Percentiles rank a stretch among this genome's conserved stretches.
phyloP scores from a whole-genome alignment of 2,113 vertebrate species.

The Gadus macrocephalus region DNA sequence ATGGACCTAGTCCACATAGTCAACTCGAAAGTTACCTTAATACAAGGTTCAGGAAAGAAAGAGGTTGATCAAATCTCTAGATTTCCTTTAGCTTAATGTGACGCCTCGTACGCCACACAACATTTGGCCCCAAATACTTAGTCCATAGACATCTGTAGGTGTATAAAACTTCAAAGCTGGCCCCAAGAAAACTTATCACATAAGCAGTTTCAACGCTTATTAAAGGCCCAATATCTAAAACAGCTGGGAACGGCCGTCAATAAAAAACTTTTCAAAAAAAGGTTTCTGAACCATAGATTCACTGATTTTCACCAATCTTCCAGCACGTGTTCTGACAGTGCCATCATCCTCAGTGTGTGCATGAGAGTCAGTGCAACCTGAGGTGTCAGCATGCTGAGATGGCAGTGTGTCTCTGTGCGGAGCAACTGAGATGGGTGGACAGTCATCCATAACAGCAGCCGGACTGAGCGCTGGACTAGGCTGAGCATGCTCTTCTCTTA shows the following conservation, averaged over 20 bases:
- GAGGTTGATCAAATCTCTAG: background rate
- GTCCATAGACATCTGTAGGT: too few relatives aligned
- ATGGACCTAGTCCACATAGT: background rate
- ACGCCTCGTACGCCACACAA: too few relatives aligned
- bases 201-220: background rate
- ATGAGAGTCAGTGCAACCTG: background rate
- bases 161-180: too few relatives aligned
- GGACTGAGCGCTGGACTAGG: background rate
- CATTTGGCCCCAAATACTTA: too few relatives aligned
- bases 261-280: background rate
- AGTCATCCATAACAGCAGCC: background rate
- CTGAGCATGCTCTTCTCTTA: background rate
- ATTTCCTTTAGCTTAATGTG: too few relatives aligned
- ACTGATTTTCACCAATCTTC: conserved; percentile 6
- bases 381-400: background rate
- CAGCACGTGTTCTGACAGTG: conserved; percentile 3
- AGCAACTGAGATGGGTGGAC: background rate
- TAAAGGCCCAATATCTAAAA: too few relatives aligned
- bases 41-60: background rate
- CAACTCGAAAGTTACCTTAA: conserved; percentile 9
- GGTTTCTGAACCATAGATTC: conserved; percentile 9
- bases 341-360: background rate
- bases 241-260: background rate
- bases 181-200: too few relatives aligned
- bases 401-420: background rate